Evolutionary conservation across 2,888 invertebrate species (phyloP), one percentile per base, ranked within the genome.

Genomic region (Epistrophella euchroma): DNA sequence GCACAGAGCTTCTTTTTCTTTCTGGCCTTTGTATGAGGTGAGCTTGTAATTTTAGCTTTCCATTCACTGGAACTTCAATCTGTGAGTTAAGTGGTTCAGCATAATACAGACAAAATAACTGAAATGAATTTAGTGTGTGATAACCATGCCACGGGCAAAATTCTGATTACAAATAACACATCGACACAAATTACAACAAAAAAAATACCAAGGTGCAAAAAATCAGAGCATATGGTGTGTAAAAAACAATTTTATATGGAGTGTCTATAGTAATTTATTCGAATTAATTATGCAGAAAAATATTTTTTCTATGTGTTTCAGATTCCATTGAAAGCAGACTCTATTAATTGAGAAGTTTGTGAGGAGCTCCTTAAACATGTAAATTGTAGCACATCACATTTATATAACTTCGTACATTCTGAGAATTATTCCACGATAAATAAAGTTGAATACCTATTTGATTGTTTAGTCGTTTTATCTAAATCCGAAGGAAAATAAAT

Each of bases 61-160:
- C 71, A 71, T 58, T 47, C 15, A 37, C 55, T 52, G 52, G 62
- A 73, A 76, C 52, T 66, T 45, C 70, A 78, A 81, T 76, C 71
- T 55, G 40, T 55, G 32, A 70, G 73, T 83, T 78, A 83, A 83
- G 83, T 85, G 80, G 80, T 68, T 66, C 76, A 76, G 25, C 37
- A 32, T 19, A 68, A 52, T 5, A 68, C 68, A 68, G 47, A 47
- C 22, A 66, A 66, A 50, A 35, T 25, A 45, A 52, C 47, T 58
- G 73, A 86, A 73, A 74, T 70, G 81, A 86, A 86, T 86, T 86
- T 82, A 86, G 86, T 86, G 81, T 86, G 86, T 86, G 86, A 86
- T 86, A 86, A 86, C 81, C 77, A 82, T 78, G 86, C 86, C 86
- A 60, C 50, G 25, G 77, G 86, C 81, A 45, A 47, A 81, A 75